Evolutionary conservation across 2,888 invertebrate genomes (phyloP), one percentile per base, ranked within the genome.

Genomic region (Schizaphis graminum): DNA sequence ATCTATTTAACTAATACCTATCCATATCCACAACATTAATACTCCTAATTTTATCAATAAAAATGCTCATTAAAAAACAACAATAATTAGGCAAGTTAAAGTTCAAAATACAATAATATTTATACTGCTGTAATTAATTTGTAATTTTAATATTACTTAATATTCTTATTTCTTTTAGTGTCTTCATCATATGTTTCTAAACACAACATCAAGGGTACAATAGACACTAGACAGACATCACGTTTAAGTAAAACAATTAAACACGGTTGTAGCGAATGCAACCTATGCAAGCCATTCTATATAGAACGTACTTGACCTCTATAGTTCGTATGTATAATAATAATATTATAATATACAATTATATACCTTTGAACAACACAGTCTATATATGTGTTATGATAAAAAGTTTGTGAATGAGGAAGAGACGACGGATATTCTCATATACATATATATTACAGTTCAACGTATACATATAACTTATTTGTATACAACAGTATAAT

Each of bases 221-320:
- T 53, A 53, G 56, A 93, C 93, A 84, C 53, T 53, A 53, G 56
- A 89, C 44, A 44, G 35, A 88, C 87, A 93, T 89, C 89, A 93
- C 84, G 85, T 85, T 28, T 85, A 41, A 84, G 26, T 44, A 84
- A 44, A 89, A 93, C 41, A 93, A 92, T 89, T 84, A 93, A 93
- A 47, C 93, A 89, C 84, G 93, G 57, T 7, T 4, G 57, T 28
- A 89, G 77, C 44, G 89, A 84, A 89, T 93, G 85, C n/a, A 49
- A 89, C 84, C 5, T 4, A 61, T 87, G n/a, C 28, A 56, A 84
- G n/a, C 3, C 53, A 53, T 56, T n/a, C 21, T 91, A 77, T 35
- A 77, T 35, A 85, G 85, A 57, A 57, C 67, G 88, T 77, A 92
- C 88, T 88, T 77, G 92, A 92, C 88, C 88, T 88, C 67, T 92